Percentiles rank a stretch among this genome's conserved stretches.
These are phyloP conservation scores for Vanessa tameamea DNA, from an alignment of 1,140 invertebrate species.

Conservation along the genomic window DNA sequence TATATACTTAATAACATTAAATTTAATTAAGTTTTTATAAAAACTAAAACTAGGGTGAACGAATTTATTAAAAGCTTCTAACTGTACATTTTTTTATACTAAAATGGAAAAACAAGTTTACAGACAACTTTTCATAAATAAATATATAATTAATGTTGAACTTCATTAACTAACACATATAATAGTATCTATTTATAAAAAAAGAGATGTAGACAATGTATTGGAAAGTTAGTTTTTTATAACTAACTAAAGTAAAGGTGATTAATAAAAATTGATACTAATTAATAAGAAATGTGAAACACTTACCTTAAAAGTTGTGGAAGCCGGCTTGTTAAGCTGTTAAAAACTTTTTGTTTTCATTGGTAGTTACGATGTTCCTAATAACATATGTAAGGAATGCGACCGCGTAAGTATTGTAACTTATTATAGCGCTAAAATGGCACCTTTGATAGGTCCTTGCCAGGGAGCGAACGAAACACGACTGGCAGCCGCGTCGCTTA, in stretches of 20 bases:
- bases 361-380: slow-evolving; percentile 35
- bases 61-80: neutral
- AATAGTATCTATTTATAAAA: neutral
- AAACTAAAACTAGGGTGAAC: no score
- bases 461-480: slow-evolving; percentile 53
- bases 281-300: slow-evolving; percentile 11
- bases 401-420: slow-evolving; percentile 42
- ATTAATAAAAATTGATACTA: neutral
- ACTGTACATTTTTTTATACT: neutral
- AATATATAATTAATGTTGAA: neutral
- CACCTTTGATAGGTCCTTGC: slow-evolving; percentile 50
- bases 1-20: no score
- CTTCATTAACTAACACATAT: neutral
- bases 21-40: no score
- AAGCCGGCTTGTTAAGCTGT: slow-evolving; percentile 29
- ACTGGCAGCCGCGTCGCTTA: slow-evolving; percentile 54
- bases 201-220: neutral
- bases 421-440: slow-evolving; percentile 28
- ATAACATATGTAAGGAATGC: slow-evolving; percentile 36
- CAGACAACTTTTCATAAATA: neutral
- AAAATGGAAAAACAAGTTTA: neutral
- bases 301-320: slow-evolving; percentile 39
- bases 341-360: slow-evolving; percentile 43
- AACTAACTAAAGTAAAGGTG: no score
- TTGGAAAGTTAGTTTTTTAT: no score